Evolutionary conservation across 2,113 vertebrate genomes (phyloP).

Genomic region (Diadophis punctatus): DNA sequence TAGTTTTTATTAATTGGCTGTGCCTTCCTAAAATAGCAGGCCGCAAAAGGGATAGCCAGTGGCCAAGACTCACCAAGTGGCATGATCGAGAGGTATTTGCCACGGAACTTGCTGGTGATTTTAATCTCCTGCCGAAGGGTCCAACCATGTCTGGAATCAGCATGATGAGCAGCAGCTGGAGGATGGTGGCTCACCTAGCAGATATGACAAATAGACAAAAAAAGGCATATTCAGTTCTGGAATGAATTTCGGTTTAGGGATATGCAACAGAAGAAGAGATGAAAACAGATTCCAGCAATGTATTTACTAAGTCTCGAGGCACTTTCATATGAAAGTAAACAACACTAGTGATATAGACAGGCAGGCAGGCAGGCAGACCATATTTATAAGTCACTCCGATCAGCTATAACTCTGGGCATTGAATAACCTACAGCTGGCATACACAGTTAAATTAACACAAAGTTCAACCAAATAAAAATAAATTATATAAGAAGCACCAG

Average conservation of each 20-base stretch:
- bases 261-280: not conserved
- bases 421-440: not conserved
- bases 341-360: not conserved
- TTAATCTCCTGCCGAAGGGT: conserved; percentile 90
- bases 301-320: not conserved
- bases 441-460: not conserved
- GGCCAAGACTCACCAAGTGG: conserved; percentile 80
- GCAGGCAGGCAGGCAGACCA: not conserved
- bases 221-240: not conserved
- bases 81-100: conserved; percentile 99
- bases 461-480: not conserved
- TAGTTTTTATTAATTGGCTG: not conserved
- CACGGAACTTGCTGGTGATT: conserved; percentile 96
- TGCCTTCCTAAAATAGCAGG: not conserved
- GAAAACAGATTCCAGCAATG: not conserved
- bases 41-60: rapidly evolving
- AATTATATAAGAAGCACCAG: not conserved
- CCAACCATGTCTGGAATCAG: conserved; percentile 88
- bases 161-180: conserved; percentile 91
- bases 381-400: not conserved
- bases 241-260: too few relatives aligned
- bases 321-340: not conserved
- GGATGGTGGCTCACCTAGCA: conserved; percentile 94
- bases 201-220: not conserved
- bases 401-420: not conserved